Conservation (phyloP, 1,140 invertebrate genomes). For the Mycetomoellerius zeteki region DNA sequence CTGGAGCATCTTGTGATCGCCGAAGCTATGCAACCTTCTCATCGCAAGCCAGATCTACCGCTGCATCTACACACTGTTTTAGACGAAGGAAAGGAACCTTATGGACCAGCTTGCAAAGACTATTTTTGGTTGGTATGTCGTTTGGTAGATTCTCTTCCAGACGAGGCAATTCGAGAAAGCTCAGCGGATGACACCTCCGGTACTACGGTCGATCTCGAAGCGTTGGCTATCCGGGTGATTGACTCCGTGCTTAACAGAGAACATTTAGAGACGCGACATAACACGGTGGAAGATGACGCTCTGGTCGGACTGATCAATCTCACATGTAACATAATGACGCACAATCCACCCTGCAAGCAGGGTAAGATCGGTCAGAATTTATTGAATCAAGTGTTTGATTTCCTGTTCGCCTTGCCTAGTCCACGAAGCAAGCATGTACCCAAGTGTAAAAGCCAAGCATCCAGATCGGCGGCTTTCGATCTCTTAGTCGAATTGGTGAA, state of each 20-base stretch:
- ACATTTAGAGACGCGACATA: slow-evolving; percentile 93
- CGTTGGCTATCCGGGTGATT: slow-evolving; percentile 92
- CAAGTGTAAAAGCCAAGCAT: slow-evolving; percentile 96
- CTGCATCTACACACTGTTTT: slow-evolving; percentile 87
- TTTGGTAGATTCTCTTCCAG: slow-evolving; percentile 94
- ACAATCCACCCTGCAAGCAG: slow-evolving; percentile 95
- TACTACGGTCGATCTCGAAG: slow-evolving; percentile 90
- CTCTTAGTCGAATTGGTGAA: slow-evolving; percentile 95
- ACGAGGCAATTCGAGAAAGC: slow-evolving; percentile 92
- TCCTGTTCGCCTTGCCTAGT: slow-evolving; percentile 96
- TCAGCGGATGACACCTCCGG: slow-evolving; percentile 87
- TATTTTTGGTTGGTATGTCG: slow-evolving; percentile 97
- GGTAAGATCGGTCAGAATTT: slow-evolving; percentile 92
- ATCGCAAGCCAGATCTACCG: slow-evolving; percentile 84
- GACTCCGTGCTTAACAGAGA: slow-evolving; percentile 92
- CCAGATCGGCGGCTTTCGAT: slow-evolving; percentile 96
- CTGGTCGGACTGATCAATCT: slow-evolving; percentile 95
- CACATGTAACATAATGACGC: slow-evolving; percentile 94
- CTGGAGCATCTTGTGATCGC: slow-evolving; percentile 93
- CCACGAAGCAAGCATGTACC: slow-evolving; percentile 94
- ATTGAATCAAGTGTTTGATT: slow-evolving; percentile 93
- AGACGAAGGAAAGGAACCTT: slow-evolving; percentile 96
- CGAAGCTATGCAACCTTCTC: slow-evolving; percentile 93
- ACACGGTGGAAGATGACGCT: slow-evolving; percentile 95
- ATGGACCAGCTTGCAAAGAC: slow-evolving; percentile 96